Evolutionary conservation across 2,113 vertebrate species (phyloP), one percentile per base, ranked within the genome.

Genomic region (Crotalus helleri): DNA sequence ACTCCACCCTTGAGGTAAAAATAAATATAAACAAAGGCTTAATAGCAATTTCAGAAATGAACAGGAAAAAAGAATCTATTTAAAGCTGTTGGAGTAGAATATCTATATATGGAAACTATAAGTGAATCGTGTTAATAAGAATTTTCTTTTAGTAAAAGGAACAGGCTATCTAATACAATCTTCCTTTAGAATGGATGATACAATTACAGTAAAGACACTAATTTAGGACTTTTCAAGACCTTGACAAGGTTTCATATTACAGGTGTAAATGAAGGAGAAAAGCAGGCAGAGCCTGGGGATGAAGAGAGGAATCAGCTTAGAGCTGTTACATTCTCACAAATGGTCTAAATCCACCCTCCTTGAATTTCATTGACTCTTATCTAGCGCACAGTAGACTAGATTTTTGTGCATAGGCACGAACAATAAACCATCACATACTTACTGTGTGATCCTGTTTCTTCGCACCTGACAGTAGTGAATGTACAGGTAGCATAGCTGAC

Each of bases 1-100:
- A 87, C 97, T 97, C 96, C 97, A 95, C 96, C 97, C 97, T 97
- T 95, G 95, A 95, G 96, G 97, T 96, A 95, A 96, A 97, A 97
- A 96, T 96, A 81, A 81, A 81, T 44, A 81, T 44, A 81, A 81
- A 81, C 74, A 44, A 44, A 96, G 93, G 97, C 97, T 97, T 96
- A 95, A 96, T 90, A 96, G 96, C 96, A 96, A 97, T 97, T 97
- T 97, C 88, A 91, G 87, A 59, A 93, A 69, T 9, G 33, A 44
- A 44, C 33, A 19, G 29, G 64, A 74, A 85, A n/a, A 93, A 96
- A 92, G 95, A 90, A 87, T 94, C 96, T 96, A 91, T 96, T 97
- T 98, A 96, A 97, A 97, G 96, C 93, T 94, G 93, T 92, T 96
- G 96, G 93, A 96, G 91, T 91, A 94, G 93, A 96, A 93, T 95